These are phyloP conservation scores for Puntigrus tetrazona DNA, from an alignment of 2,113 vertebrate genomes.

Conservation along the genomic window DNA sequence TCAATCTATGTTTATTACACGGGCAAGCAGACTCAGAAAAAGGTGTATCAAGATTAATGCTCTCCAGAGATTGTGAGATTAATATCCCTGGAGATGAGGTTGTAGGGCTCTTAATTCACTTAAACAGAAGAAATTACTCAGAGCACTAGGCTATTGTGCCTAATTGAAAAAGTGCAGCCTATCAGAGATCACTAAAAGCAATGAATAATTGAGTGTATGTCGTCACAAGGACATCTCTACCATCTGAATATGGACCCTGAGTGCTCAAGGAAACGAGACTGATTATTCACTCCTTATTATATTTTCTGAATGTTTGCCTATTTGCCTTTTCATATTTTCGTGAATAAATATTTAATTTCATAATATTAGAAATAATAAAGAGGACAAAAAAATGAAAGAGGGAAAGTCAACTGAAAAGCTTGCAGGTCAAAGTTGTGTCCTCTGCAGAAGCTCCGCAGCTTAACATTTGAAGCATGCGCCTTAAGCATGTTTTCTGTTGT, in stretches of 20 bases:
- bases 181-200: conserved; percentile 44
- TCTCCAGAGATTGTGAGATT: conserved; percentile 44
- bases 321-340: background rate
- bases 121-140: conserved; percentile 40
- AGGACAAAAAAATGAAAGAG: background rate
- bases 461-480: background rate
- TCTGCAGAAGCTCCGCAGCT: background rate
- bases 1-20: conserved; percentile 37
- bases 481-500: background rate
- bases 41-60: conserved; percentile 38
- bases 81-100: conserved; percentile 45
- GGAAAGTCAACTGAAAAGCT: background rate
- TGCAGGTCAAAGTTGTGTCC: background rate
- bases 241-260: conserved; percentile 58
- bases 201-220: conserved; percentile 63
- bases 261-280: conserved; percentile 37
- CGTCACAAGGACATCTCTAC: conserved; percentile 45
- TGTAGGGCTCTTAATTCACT: conserved; percentile 51
- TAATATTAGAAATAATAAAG: background rate
- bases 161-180: conserved; percentile 50
- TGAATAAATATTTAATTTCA: no score
- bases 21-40: conserved; percentile 16
- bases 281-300: background rate
- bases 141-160: conserved; percentile 3
- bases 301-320: background rate